Conservation (phyloP, 2,113 vertebrate species). For the Python bivittatus region DNA sequence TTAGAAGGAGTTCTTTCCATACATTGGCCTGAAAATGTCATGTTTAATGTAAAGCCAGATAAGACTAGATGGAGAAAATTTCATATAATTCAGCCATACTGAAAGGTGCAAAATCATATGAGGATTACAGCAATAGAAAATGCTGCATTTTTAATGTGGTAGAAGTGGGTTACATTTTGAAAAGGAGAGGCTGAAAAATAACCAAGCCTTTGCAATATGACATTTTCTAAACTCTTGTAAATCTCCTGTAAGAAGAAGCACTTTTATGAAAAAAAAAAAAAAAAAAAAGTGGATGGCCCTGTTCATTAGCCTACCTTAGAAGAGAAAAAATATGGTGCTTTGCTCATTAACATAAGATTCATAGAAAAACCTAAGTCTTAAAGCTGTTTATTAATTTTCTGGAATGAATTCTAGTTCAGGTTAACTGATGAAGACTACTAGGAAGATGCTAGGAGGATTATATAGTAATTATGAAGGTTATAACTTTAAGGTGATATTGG, state of each 20-base stretch:
- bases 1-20: background rate
- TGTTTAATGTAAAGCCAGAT: constrained; percentile 11
- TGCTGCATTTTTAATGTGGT: background rate
- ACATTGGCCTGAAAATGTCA: constrained; percentile 36
- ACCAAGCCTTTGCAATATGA: background rate
- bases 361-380: background rate
- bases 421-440: background rate
- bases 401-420: background rate
- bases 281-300: background rate
- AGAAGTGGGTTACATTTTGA: constrained; percentile 4
- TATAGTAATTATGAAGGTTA: background rate
- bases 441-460: background rate
- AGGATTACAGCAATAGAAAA: background rate
- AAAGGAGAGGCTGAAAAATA: constrained; percentile 6
- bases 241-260: background rate
- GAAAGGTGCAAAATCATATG: constrained; percentile 1
- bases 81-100: constrained; percentile 3
- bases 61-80: background rate
- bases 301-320: background rate
- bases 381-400: background rate
- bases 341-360: background rate
- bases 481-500: background rate
- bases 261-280: background rate
- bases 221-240: background rate
- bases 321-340: background rate